These are phyloP conservation scores for Squalus acanthias DNA, from an alignment of 2,797 vertebrate species.

Conservation along the genomic window DNA sequence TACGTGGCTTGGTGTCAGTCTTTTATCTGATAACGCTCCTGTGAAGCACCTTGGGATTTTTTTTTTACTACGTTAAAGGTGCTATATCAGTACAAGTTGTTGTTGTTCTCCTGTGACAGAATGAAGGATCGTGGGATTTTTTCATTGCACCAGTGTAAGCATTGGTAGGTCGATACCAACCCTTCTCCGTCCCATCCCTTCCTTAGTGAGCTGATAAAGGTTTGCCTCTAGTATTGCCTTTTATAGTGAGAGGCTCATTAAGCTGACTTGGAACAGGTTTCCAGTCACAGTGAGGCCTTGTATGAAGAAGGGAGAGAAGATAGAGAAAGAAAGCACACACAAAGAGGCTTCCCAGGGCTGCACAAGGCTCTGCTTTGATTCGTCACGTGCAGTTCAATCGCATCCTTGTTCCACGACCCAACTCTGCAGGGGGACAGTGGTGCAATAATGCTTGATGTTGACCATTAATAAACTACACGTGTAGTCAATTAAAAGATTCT, in stretches of 20 bases:
- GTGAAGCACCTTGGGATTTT: background rate
- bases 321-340: background rate
- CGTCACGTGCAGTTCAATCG: background rate
- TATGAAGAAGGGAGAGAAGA: background rate
- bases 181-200: background rate
- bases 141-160: background rate
- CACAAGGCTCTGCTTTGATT: conserved; percentile 10
- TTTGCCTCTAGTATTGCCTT: background rate
- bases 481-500: background rate
- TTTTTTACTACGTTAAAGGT: background rate
- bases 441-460: background rate
- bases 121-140: background rate
- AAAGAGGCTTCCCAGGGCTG: background rate
- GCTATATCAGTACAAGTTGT: background rate
- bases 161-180: background rate
- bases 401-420: background rate
- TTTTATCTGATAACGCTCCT: background rate
- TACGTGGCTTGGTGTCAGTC: background rate
- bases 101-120: background rate
- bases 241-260: background rate
- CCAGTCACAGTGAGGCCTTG: background rate
- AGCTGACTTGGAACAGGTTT: background rate
- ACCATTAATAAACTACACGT: background rate
- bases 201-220: background rate
- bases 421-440: background rate